Conservation (phyloP, 92 coral and sea anemone genomes). For the Actinostola sp. region DNA sequence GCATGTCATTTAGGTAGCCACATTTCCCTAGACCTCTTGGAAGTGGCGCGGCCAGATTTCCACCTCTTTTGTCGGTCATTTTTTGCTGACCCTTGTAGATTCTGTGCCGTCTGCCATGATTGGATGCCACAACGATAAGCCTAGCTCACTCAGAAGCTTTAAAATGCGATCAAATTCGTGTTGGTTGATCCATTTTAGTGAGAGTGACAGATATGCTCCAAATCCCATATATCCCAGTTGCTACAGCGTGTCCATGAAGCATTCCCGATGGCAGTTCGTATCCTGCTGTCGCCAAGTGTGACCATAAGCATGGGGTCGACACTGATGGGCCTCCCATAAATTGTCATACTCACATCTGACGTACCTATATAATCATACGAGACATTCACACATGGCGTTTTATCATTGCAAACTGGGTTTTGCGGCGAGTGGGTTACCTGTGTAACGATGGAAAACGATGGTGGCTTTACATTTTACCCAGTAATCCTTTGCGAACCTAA, state of each 20-base stretch:
- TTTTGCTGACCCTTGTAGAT: conserved; percentile 43
- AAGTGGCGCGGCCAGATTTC: conserved; percentile 67
- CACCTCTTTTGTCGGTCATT: conserved; percentile 62
- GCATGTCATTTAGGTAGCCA: conserved; percentile 61
- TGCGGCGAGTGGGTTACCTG: neutral
- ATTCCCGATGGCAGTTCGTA: conserved; percentile 72
- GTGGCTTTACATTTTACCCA: too few relatives aligned
- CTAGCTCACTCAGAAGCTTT: conserved; percentile 54
- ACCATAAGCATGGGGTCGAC: conserved; percentile 76
- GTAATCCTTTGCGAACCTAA: too few relatives aligned
- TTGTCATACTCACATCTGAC: conserved; percentile 65
- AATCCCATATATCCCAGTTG: conserved; percentile 80
- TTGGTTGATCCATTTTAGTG: conserved; percentile 43
- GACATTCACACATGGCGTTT: too few relatives aligned
- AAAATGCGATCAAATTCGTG: conserved; percentile 58
- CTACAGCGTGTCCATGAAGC: conserved; percentile 79
- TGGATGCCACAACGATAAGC: conserved; percentile 69
- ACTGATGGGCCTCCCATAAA: conserved; percentile 72
- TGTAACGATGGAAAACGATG: neutral
- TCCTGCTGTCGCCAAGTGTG: conserved; percentile 71
- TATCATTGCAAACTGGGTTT: neutral
- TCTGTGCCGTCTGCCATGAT: conserved; percentile 48
- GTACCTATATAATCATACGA: conserved; percentile 28
- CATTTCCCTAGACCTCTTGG: conserved; percentile 72
- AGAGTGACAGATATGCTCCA: conserved; percentile 67